A percentile compares a stretch with the other conserved stretches of the same genome.
Evolutionary conservation across 2,888 invertebrate species (phyloP).

Genomic region (Catocala nupta): DNA sequence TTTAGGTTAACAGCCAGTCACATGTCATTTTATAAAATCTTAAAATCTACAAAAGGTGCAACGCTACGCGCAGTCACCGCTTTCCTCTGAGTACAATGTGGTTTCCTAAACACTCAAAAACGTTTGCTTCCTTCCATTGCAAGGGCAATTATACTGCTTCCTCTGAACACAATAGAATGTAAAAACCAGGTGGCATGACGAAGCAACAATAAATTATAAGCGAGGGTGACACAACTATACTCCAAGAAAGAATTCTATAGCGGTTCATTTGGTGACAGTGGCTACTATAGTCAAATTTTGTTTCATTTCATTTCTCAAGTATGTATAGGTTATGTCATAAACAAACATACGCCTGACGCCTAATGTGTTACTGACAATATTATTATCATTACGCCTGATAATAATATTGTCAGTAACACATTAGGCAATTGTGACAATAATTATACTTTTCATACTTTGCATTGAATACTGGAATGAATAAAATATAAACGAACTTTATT

Average conservation of each 20-base stretch:
- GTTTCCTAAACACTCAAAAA: conserved; percentile 73
- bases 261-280: conserved; percentile 7
- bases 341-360: no score
- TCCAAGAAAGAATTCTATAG: conserved; percentile 28
- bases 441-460: no score
- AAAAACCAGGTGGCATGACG: conserved; percentile 71
- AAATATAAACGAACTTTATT: no score
- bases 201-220: conserved; percentile 60
- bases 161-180: conserved; percentile 78
- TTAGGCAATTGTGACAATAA: no score
- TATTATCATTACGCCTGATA: no score
- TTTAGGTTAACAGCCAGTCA: no score
- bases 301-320: no score
- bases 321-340: no score
- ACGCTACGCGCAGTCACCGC: conserved; percentile 18
- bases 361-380: no score
- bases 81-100: conserved; percentile 51
- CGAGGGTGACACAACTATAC: conserved; percentile 55
- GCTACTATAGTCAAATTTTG: neutral
- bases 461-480: no score
- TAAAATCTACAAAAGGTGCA: conserved; percentile 12
- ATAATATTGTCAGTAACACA: no score
- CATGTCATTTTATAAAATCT: neutral
- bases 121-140: conserved; percentile 72
- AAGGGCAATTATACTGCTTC: conserved; percentile 81